Conservation (phyloP, 2,797 vertebrate genomes). For the Characodon lateralis region DNA sequence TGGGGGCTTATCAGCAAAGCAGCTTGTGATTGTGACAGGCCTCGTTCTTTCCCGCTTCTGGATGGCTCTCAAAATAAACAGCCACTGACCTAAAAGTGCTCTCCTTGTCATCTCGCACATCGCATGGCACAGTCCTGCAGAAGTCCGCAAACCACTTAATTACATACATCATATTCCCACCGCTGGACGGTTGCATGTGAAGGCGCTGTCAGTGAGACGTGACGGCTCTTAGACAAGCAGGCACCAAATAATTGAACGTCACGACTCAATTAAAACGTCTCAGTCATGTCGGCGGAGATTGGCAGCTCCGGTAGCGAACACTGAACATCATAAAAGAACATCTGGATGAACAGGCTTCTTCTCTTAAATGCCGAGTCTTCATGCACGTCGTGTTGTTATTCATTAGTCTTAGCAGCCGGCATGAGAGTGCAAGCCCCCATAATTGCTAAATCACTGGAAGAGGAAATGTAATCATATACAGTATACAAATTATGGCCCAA, state of each 20-base stretch:
- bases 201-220: conserved; percentile 58
- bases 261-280: conserved; percentile 75
- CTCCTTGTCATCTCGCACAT: conserved; percentile 64
- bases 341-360: conserved; percentile 65
- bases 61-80: conserved; percentile 75
- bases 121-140: conserved; percentile 61
- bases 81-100: conserved; percentile 66
- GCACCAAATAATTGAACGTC: conserved; percentile 84
- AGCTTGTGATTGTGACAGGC: conserved; percentile 37
- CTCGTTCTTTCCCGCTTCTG: conserved; percentile 43
- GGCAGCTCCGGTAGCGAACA: conserved; percentile 38
- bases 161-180: conserved; percentile 77
- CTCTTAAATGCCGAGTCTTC: conserved; percentile 53
- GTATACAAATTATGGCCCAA: conserved; percentile 76
- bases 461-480: conserved; percentile 75
- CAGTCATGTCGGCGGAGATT: conserved; percentile 67
- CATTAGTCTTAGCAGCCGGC: conserved; percentile 58
- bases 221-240: conserved; percentile 77
- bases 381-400: conserved; percentile 64
- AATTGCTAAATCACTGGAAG: conserved; percentile 69
- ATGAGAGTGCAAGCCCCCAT: conserved; percentile 56
- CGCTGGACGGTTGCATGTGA: conserved; percentile 59
- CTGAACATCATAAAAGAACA: conserved; percentile 55
- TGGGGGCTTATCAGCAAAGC: conserved; percentile 54
- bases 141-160: conserved; percentile 82